Evolutionary conservation across 2,888 invertebrate species (phyloP).

Genomic region (Cetonia aurata): DNA sequence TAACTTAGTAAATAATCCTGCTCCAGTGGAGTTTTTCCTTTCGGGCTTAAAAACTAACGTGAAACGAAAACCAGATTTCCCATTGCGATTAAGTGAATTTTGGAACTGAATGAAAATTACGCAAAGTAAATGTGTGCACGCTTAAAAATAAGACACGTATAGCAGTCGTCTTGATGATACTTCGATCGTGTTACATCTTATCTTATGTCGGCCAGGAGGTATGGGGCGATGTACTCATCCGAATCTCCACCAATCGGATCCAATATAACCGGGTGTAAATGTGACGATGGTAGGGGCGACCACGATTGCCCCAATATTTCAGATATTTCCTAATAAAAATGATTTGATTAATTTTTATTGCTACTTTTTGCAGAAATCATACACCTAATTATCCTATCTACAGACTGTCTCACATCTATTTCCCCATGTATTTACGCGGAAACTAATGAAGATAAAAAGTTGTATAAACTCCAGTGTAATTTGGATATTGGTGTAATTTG

Average conservation of each 20-base stretch:
- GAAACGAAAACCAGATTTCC: constrained; percentile 16
- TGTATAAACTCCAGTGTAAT: no score
- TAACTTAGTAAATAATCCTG: constrained; percentile 20
- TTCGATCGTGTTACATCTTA: constrained; percentile 59
- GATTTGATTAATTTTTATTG: neutral
- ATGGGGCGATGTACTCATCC: constrained; percentile 72
- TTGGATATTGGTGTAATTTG: no score
- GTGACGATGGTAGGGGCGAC: constrained; percentile 68
- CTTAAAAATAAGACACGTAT: constrained; percentile 36
- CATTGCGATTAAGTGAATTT: constrained; percentile 19
- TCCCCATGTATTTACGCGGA: no score
- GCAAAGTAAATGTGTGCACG: constrained; percentile 3
- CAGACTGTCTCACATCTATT: no score
- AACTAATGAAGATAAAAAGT: no score
- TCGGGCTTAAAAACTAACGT: constrained; percentile 11
- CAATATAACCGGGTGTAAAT: constrained; percentile 71
- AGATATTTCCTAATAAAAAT: constrained; percentile 68
- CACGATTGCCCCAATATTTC: constrained; percentile 70
- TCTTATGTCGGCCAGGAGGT: constrained; percentile 69
- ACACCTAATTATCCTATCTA: neutral
- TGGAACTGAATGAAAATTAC: constrained; percentile 12
- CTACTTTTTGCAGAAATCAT: neutral
- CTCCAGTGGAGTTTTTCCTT: neutral
- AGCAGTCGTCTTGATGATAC: constrained; percentile 13
- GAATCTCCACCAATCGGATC: constrained; percentile 70